phyloP scores from a whole-genome alignment of 2,888 invertebrate species.

The Callimorpha dominula region DNA sequence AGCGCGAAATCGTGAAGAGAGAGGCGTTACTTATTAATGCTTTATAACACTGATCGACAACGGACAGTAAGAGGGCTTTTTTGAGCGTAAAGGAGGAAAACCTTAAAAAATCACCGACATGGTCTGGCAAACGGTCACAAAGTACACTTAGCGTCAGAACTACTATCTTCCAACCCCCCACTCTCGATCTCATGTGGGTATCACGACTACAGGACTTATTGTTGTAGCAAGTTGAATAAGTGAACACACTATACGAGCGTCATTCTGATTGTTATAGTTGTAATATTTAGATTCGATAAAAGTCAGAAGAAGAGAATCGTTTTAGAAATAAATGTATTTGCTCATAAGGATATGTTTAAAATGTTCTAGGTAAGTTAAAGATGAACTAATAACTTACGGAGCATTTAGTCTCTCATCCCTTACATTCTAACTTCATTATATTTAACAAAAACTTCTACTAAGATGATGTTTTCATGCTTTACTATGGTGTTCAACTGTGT shows the following conservation, averaged over 20 bases:
- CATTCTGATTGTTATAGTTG: background rate
- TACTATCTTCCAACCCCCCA: background rate
- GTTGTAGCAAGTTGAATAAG: background rate
- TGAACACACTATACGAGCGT: background rate
- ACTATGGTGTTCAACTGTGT: no score
- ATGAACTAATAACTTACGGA: no score
- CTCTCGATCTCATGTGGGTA: background rate
- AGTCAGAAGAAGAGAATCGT: background rate
- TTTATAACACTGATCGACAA: background rate
- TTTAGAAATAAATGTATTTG: background rate
- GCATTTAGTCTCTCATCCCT: no score
- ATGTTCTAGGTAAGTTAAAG: background rate
- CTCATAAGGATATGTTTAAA: background rate
- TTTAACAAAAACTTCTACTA: no score
- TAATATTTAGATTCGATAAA: background rate
- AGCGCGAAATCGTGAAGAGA: background rate
- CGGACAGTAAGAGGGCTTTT: background rate
- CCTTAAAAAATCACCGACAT: background rate
- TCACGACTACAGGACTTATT: background rate
- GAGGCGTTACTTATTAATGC: background rate
- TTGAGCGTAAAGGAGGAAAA: background rate
- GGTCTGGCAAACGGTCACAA: background rate
- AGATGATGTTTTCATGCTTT: no score
- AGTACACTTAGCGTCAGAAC: background rate
- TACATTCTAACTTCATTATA: no score